Conservation (phyloP, 2,113 vertebrate genomes). For the Urocolius indicus region DNA sequence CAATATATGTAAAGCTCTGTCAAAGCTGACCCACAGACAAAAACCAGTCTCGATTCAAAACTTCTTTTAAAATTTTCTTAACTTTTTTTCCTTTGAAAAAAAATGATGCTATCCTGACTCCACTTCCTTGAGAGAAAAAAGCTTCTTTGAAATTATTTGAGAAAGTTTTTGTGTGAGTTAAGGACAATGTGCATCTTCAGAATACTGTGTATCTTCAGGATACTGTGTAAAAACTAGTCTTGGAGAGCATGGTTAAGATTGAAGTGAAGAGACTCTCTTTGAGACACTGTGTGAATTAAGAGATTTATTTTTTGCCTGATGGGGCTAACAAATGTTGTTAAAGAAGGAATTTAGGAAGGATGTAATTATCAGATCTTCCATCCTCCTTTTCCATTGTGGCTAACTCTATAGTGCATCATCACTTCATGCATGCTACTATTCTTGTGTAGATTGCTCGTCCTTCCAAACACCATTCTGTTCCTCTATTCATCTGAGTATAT, state of each 20-base stretch:
- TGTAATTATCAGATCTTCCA: not conserved
- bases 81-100: not conserved
- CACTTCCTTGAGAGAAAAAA: not conserved
- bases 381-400: not conserved
- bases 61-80: not conserved
- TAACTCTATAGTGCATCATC: not conserved
- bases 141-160: not conserved
- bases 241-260: not conserved
- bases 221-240: not conserved
- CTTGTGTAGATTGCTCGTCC: not conserved
- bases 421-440: not conserved
- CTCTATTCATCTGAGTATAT: not conserved
- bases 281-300: not conserved
- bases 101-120: accelerated
- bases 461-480: not conserved
- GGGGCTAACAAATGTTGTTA: not conserved
- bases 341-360: not conserved
- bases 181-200: not conserved
- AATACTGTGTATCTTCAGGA: not conserved
- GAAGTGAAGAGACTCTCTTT: not conserved
- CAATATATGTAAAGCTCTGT: not conserved
- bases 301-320: not conserved
- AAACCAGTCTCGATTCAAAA: not conserved
- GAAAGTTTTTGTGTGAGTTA: not conserved
- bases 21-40: not conserved